phyloP scores from a whole-genome alignment of 2,888 invertebrate genomes.

The Erebia ligea region DNA sequence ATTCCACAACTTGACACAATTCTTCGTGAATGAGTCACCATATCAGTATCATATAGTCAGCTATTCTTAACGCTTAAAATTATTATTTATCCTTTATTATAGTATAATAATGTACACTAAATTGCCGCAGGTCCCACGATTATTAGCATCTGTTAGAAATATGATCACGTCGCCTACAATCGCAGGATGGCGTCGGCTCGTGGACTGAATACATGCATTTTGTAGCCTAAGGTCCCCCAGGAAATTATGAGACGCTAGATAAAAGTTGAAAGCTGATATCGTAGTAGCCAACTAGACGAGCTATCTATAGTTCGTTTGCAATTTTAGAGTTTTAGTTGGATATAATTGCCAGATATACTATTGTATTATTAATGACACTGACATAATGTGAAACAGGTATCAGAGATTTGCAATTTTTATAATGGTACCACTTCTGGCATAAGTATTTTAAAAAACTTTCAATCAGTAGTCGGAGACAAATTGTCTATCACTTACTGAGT shows the following conservation, averaged over 20 bases:
- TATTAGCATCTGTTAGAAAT: conserved; percentile 24
- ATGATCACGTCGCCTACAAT: conserved; percentile 29
- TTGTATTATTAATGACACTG: neutral
- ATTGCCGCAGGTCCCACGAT: conserved; percentile 10
- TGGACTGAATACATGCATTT: conserved; percentile 30
- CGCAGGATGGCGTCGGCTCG: conserved; percentile 19
- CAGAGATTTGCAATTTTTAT: too few relatives aligned
- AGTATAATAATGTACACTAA: neutral
- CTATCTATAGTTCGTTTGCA: neutral
- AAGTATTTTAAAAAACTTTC: too few relatives aligned
- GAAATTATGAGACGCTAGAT: neutral
- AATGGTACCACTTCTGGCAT: too few relatives aligned
- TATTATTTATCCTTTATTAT: neutral
- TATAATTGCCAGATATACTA: neutral
- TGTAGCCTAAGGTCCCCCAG: neutral
- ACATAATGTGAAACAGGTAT: too few relatives aligned
- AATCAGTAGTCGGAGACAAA: too few relatives aligned
- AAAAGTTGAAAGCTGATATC: neutral
- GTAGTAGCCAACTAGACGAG: too few relatives aligned
- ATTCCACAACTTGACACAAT: too few relatives aligned
- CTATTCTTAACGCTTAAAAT: too few relatives aligned
- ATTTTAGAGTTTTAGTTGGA: neutral
- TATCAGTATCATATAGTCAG: too few relatives aligned
- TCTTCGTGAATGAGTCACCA: too few relatives aligned
- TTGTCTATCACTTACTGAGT: too few relatives aligned